These are phyloP conservation scores for Amaurobius ferox DNA, from an alignment of 2,888 invertebrate genomes.

Conservation along the genomic window DNA sequence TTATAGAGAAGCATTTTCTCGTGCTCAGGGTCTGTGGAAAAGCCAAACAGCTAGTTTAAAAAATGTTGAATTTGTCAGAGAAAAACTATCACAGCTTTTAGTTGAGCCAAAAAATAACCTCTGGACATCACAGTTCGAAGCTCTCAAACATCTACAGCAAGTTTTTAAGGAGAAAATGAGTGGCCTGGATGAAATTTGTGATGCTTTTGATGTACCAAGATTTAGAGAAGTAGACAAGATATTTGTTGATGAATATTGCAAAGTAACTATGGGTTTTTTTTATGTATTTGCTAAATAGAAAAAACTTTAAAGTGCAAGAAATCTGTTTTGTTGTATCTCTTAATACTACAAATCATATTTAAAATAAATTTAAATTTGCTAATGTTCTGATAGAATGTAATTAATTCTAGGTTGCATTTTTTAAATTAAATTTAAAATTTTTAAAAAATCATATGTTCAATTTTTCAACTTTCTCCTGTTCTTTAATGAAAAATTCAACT, in stretches of 20 bases:
- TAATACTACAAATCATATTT: no score
- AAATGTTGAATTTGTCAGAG: slow-evolving; percentile 10
- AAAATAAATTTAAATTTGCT: no score
- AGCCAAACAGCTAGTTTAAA: background rate
- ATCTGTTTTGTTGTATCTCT: no score
- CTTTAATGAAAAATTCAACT: no score
- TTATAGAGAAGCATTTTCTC: background rate
- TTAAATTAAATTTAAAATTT: no score
- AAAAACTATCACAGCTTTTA: background rate
- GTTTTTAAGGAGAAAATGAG: slow-evolving; percentile 4
- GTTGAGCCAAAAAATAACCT: slow-evolving; percentile 7
- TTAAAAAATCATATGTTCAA: no score
- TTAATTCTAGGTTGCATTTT: no score
- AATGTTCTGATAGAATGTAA: no score
- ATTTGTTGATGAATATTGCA: slow-evolving; percentile 12
- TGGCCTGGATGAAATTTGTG: background rate
- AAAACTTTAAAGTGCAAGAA: no score
- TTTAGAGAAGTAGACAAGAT: slow-evolving; percentile 13
- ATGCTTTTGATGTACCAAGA: background rate
- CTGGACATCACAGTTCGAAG: slow-evolving; percentile 3
- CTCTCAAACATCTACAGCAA: background rate
- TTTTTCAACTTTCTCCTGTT: no score
- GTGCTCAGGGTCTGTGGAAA: background rate
- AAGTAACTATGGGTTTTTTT: no score
- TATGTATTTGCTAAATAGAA: no score